phyloP scores from a whole-genome alignment of 2,888 invertebrate genomes.

The Drosophila glabriapex region DNA sequence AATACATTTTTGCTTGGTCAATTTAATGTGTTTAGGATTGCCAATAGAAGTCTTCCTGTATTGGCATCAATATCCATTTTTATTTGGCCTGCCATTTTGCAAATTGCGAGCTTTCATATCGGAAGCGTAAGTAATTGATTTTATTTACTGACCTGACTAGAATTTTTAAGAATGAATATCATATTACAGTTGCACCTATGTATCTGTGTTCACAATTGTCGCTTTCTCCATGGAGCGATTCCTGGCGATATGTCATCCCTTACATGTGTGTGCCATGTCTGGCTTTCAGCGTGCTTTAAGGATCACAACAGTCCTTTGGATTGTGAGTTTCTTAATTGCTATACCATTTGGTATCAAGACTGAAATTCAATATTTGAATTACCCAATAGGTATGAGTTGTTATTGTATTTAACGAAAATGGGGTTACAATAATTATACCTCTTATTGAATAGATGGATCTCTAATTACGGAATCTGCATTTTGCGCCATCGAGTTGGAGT shows the following conservation, averaged over 20 bases:
- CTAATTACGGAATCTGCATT: constrained; percentile 91
- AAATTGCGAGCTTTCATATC: constrained; percentile 93
- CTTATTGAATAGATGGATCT: constrained; percentile 84
- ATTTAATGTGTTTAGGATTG: constrained; percentile 88
- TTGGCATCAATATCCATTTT: constrained; percentile 96
- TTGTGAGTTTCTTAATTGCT: constrained; percentile 90
- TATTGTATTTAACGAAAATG: neutral
- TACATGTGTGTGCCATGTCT: constrained; percentile 93
- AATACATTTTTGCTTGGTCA: neutral
- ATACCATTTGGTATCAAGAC: constrained; percentile 92
- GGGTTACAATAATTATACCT: accelerated
- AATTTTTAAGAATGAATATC: neutral
- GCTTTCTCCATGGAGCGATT: constrained; percentile 96
- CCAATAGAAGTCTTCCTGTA: constrained; percentile 94
- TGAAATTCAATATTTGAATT: constrained; percentile 90
- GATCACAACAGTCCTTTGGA: constrained; percentile 92
- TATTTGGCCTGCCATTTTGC: constrained; percentile 92
- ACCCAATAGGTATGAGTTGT: constrained; percentile 88
- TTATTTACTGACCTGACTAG: neutral
- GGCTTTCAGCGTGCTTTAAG: constrained; percentile 92
- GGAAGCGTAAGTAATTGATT: constrained; percentile 90
- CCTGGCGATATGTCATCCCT: constrained; percentile 95
- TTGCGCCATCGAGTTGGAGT: constrained; percentile 89
- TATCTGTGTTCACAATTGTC: constrained; percentile 95
- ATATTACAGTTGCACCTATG: constrained; percentile 91